Conservation (phyloP, 37 sponge, comb jelly and placozoan genomes). For the Hexactinellida sp. region DNA sequence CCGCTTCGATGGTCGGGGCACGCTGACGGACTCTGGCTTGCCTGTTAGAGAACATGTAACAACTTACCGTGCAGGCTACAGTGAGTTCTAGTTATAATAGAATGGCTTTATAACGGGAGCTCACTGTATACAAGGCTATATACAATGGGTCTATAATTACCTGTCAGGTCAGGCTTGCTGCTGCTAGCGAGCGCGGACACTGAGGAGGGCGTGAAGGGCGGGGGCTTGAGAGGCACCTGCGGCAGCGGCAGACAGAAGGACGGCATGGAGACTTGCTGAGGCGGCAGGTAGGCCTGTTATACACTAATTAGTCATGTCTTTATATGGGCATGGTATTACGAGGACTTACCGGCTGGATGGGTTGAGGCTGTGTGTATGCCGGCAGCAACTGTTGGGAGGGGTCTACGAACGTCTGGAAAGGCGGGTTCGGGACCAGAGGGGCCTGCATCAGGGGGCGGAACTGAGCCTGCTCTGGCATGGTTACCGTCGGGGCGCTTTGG, state of each 20-base stretch:
- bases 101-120: background rate
- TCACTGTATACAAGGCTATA: background rate
- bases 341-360: background rate
- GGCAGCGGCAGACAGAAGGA: background rate
- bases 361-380: no score
- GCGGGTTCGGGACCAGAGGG: slow-evolving; percentile 17
- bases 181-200: background rate
- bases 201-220: background rate
- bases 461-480: background rate
- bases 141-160: background rate
- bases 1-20: background rate
- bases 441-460: background rate
- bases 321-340: no score
- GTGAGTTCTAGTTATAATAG: no score
- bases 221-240: background rate
- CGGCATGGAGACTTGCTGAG: background rate
- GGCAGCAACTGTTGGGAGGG: no score
- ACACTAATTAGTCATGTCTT: no score
- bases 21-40: background rate
- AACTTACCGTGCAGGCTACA: no score
- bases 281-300: background rate
- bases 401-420: background rate
- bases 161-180: background rate
- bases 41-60: background rate
- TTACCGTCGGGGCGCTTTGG: background rate